phyloP scores from a whole-genome alignment of 2,797 vertebrate genomes.

The Tadarida brasiliensis region DNA sequence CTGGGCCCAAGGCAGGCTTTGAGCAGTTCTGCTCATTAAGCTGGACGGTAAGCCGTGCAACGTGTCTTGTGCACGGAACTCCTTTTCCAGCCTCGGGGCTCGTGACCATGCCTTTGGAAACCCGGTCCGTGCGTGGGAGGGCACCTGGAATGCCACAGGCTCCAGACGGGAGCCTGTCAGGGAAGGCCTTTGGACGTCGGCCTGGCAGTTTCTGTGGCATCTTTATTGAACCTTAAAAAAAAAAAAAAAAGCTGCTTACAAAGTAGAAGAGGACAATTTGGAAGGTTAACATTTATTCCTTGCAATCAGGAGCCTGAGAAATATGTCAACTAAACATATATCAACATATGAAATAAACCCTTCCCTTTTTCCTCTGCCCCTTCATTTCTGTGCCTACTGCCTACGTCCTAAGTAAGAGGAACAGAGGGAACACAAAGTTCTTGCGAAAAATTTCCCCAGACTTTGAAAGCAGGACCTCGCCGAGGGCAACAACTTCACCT shows the following conservation, averaged over 20 bases:
- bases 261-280: background rate
- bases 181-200: conserved; percentile 47
- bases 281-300: background rate
- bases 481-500: background rate
- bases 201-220: conserved; percentile 10
- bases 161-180: conserved; percentile 79
- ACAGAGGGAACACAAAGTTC: background rate
- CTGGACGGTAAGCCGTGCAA: conserved; percentile 40
- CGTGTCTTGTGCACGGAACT: background rate
- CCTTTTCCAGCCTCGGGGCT: conserved; percentile 65
- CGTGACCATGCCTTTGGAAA: conserved; percentile 69
- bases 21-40: background rate
- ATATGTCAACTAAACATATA: too few relatives aligned
- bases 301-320: background rate
- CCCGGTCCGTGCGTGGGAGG: conserved; percentile 63
- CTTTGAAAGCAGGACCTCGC: background rate
- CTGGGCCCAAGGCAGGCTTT: background rate
- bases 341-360: too few relatives aligned
- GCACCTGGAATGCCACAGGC: conserved; percentile 79
- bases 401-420: background rate
- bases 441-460: background rate
- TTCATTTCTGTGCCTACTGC: background rate
- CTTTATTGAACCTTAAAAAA: conserved; percentile 53
- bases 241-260: background rate
- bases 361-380: background rate